Evolutionary conservation across 64 coral and sea anemone species (phyloP), one percentile per base, ranked within the genome.

Genomic region (Cladopsammia gracilis): DNA sequence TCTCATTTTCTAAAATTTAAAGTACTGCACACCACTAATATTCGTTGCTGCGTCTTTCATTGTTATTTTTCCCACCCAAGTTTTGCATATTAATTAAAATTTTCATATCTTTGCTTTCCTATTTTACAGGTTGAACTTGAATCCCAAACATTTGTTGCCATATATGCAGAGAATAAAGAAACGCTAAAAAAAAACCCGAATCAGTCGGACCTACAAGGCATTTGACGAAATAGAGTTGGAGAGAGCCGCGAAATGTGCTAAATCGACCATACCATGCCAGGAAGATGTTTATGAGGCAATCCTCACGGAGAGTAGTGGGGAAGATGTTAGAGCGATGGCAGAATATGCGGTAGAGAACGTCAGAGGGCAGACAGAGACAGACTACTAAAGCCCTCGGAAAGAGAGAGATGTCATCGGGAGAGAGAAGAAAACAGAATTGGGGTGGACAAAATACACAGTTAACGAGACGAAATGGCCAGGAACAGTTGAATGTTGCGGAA

Each of bases 101-200:
- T 88, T 94, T 94, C 85, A 94, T 94, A 87, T 94, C 92, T 94
- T 93, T 94, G 75, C 71, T 86, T 88, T 88, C 57, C 82, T 94
- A 94, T 88, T 88, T 94, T 75, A 94, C 45, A 81, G 75, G 92
- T 68, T 73, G 73, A 89, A 82, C 57, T 50, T 94, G 65, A 94
- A 79, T 88, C 88, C 76, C 65, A 94, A 88, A 88, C 85, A 94
- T 94, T 88, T 94, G 85, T 94, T 88, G 92, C 91, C 83, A 78
- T 87, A 93, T 79, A 72, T 7, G 15, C 87, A 93, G 70, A 84
- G 49, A 83, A 89, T 15, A 90, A 72, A 60, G 73, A 90, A 90
- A 90, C 62, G 87, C 87, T 92, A 86, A 92, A 61, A 73, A 93
- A 45, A 71, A 91, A 83, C 89, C 71, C 91, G 71, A 93, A 78